Evolutionary conservation across 2,113 vertebrate species (phyloP), one percentile per base, ranked within the genome.

Genomic region (Gavialis gangeticus): DNA sequence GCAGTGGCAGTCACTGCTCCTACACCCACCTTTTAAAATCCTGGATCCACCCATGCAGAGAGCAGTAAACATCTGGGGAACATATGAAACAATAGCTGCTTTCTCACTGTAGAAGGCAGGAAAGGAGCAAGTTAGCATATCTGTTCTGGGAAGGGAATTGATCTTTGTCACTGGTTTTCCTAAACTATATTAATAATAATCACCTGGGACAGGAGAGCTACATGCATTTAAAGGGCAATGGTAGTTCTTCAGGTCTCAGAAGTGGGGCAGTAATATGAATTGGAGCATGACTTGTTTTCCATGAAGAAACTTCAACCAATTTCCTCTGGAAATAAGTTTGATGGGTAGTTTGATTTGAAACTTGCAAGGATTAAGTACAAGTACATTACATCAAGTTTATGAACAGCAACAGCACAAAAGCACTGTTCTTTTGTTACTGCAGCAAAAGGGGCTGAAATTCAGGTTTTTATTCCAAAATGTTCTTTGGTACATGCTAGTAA

Each of bases 181-280:
- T 92, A 73, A 92, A 93, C 84, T 96, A 82, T 92, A 87, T 96
- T 95, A 96, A 92, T 97, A 96, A 84, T 92, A 93, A 94, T 89
- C 96, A 96, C 88, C 77, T 94, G 92, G 73, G 91, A 93, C 85
- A 66, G 91, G 71, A 95, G 95, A 95, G 89, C 82, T 82, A 84
- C 0, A 0, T 34, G 77, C 78, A 84, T 88, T 95, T 82, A 87
- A 89, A 92, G 91, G 80, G 88, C 90, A 92, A 63, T 46, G 83
- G 67, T 94, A 84, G 86, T 89, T 95, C 84, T 93, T 80, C 79
- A 59, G 93, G 92, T 95, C 91, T 91, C 2, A 17, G 82, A 95
- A 94, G 75, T 79, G 76, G 87, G 91, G 62, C 62, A 77, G 60
- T 56, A 93, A 93, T 89, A 55, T 82, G 17, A 86, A 79, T 91